Conservation (phyloP, 2,797 vertebrate genomes). For the Mus caroli region DNA sequence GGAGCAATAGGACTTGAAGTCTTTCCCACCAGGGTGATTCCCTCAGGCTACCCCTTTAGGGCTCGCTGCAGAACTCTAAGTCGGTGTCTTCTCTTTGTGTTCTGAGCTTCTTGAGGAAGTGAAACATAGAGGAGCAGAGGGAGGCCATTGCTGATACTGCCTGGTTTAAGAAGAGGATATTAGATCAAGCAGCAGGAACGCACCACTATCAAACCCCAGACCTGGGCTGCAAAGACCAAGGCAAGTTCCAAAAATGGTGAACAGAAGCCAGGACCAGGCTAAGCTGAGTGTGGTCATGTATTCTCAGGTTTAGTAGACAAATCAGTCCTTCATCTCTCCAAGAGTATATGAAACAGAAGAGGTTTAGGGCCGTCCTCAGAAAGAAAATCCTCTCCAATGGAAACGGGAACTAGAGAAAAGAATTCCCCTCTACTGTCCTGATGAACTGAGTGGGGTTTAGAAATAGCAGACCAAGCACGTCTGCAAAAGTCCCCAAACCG, state of each 20-base stretch:
- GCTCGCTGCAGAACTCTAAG: not conserved
- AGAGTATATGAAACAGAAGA: not conserved
- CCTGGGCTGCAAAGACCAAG: not conserved
- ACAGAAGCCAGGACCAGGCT: not conserved
- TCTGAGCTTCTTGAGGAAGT: constrained; percentile 40
- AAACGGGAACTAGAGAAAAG: constrained; percentile 21
- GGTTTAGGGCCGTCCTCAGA: not conserved
- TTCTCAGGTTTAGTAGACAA: not conserved
- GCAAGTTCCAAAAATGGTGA: not conserved
- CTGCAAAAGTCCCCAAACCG: not conserved
- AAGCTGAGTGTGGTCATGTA: not conserved
- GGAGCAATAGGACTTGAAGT: not conserved
- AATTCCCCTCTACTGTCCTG: not conserved
- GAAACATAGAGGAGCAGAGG: constrained; percentile 7
- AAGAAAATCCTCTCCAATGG: not conserved
- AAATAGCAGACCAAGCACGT: not conserved
- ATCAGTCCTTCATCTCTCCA: not conserved
- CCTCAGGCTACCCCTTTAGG: not conserved
- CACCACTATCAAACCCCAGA: not conserved
- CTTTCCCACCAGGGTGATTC: not conserved
- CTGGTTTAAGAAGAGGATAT: not conserved
- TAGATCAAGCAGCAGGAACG: not conserved
- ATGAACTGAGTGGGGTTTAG: not conserved
- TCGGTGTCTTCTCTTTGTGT: not conserved
- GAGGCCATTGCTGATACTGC: not conserved